These are phyloP conservation scores for Sminthurinus aureus DNA, from an alignment of 2,888 invertebrate species.

Conservation along the genomic window DNA sequence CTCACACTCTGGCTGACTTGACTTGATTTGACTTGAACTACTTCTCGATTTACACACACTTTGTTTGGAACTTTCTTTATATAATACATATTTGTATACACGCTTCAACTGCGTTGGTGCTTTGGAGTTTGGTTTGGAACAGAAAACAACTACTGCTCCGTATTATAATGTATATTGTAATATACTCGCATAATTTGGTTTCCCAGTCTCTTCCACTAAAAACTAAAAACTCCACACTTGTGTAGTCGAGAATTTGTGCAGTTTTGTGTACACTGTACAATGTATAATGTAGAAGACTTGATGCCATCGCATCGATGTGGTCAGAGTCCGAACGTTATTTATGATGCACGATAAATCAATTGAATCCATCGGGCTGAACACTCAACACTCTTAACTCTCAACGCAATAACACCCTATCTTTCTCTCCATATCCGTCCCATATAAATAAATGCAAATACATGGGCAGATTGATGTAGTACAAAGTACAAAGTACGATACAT, in stretches of 20 bases:
- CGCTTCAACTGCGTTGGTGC: neutral
- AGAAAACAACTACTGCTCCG: neutral
- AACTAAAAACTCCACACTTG: neutral
- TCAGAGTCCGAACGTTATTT: constrained; percentile 22
- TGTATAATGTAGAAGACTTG: constrained; percentile 19
- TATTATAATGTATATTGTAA: neutral
- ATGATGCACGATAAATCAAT: constrained; percentile 39
- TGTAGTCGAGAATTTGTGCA: neutral
- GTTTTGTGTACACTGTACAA: neutral
- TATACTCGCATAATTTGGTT: no score
- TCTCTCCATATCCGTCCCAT: no score
- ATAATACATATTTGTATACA: neutral
- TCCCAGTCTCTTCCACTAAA: no score
- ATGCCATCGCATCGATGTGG: constrained; percentile 13
- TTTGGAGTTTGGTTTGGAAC: neutral
- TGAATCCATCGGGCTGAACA: constrained; percentile 31
- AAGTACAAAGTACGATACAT: no score
- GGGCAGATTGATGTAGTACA: neutral
- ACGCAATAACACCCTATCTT: neutral
- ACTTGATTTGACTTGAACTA: constrained; percentile 17
- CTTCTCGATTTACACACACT: constrained; percentile 8
- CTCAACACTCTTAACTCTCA: neutral
- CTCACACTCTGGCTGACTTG: neutral
- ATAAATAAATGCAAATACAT: no score
- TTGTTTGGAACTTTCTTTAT: neutral